These are phyloP conservation scores for Drosophila subsilvestris DNA, from an alignment of 2,888 invertebrate genomes.

Conservation along the genomic window DNA sequence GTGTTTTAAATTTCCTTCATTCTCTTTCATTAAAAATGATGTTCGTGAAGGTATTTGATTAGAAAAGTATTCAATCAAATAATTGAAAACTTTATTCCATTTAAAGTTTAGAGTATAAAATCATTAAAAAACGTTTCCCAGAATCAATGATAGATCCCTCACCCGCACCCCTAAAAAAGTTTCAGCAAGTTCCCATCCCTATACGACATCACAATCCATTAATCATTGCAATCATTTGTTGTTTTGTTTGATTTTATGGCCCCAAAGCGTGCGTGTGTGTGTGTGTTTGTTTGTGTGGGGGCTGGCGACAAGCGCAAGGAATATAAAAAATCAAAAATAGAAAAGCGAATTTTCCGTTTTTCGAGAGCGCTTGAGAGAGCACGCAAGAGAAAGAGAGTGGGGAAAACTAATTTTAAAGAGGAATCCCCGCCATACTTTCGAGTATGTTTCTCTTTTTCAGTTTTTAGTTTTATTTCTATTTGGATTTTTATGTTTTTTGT, in stretches of 20 bases:
- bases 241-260: slow-evolving; percentile 43
- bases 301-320: slow-evolving; percentile 52
- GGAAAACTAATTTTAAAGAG: slow-evolving; percentile 32
- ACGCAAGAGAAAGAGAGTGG: slow-evolving; percentile 4
- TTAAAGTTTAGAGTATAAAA: background rate
- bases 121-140: slow-evolving; percentile 3
- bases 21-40: background rate
- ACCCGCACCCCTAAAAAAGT: background rate
- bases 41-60: background rate
- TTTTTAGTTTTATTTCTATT: slow-evolving; percentile 21
- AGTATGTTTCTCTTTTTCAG: slow-evolving; percentile 34
- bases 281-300: background rate
- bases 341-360: slow-evolving; percentile 22
- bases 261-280: slow-evolving; percentile 8
- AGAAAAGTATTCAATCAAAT: background rate
- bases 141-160: slow-evolving; percentile 29
- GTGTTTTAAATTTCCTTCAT: no score
- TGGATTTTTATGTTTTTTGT: slow-evolving; percentile 27
- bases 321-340: slow-evolving; percentile 60
- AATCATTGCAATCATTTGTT: slow-evolving; percentile 64
- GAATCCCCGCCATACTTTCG: background rate
- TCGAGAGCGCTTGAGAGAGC: slow-evolving; percentile 12
- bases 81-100: no score
- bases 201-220: slow-evolving; percentile 52
- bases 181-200: slow-evolving; percentile 39